Base-by-base conservation (phyloP, 1,140 invertebrate species). In the Episyrphus balteatus region DNA sequence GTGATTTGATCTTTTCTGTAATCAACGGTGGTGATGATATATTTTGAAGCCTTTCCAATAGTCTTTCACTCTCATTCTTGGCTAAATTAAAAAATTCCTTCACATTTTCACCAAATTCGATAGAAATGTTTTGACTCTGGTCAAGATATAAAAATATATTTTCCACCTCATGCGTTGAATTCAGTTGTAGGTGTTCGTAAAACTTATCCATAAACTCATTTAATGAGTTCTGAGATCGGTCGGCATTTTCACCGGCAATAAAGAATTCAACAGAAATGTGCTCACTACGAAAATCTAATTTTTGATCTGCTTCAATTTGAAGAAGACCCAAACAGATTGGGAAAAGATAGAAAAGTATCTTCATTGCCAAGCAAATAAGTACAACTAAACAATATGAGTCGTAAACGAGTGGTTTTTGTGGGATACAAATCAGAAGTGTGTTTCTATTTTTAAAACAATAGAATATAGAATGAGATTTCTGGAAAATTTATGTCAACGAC, bases 111-210 rank as follows among this genome's bases (percentile, higher is more conserved):
- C 58, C 46, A 45, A 65, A 65, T 0, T 31, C 6, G 17, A 34
- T 44, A 12, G 55, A 45, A 7, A 34, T n/a, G 8, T 26, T 26
- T 26, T 26, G 21, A 26, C 21, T 26, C 21, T 26, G 21, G 3
- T 26, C 21, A 26, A 26, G 21, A 26, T 26, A 26, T 26, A 26
- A 3, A 26, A 26, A 26, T 26, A 26, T 5, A 26, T 26, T 26
- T 8, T 26, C 21, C 21, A 26, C 21, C 21, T 26, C 21, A 26
- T 26, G 21, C 7, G 62, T 56, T 1, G 64, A 43, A 49, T 65
- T 65, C 52, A 50, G 52, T 26, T 65, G 62, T 1, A 65, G 38
- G 40, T 54, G 55, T 54, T 65, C 62, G 7, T 59, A 12, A 42
- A 65, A 64, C 39, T 61, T 50, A 5, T 46, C 47, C 8, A 65